Conservation (phyloP, 2,888 invertebrate species). For the Thelaira solivaga region DNA sequence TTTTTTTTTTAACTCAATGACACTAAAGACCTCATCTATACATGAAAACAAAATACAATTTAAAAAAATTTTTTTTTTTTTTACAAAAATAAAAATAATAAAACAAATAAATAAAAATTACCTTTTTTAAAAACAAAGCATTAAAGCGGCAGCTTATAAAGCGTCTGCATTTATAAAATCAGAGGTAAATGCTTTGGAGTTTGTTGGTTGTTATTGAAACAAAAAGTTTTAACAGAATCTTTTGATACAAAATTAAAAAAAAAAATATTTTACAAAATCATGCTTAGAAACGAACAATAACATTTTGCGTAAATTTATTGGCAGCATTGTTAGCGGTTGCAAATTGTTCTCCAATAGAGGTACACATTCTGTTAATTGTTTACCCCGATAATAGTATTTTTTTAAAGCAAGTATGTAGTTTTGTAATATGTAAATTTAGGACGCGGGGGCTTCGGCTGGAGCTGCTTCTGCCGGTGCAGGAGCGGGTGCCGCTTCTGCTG, state of each 20-base stretch:
- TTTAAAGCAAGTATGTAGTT: neutral
- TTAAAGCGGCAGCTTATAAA: conserved; percentile 36
- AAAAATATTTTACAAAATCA: conserved; percentile 49
- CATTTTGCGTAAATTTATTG: conserved; percentile 27
- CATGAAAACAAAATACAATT: neutral
- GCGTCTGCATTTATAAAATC: conserved; percentile 39
- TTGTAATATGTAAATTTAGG: no score
- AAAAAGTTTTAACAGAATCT: conserved; percentile 20
- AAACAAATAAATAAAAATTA: conserved; percentile 61
- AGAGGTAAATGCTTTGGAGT: conserved; percentile 26
- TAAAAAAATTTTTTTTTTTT: neutral
- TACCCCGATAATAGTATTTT: conserved; percentile 6
- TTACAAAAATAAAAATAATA: conserved; percentile 27
- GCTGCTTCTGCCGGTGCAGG: conserved; percentile 56
- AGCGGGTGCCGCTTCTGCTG: conserved; percentile 46
- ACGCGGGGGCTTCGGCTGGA: conserved; percentile 68
- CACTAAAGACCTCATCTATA: neutral
- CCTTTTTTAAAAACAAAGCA: conserved; percentile 49
- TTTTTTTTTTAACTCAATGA: neutral
- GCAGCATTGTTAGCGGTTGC: conserved; percentile 44
- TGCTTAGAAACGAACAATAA: conserved; percentile 55
- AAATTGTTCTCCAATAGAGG: conserved; percentile 10
- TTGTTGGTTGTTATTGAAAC: conserved; percentile 37
- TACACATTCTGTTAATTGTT: neutral
- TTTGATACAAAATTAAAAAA: neutral